Percentiles rank a stretch among this genome's conserved stretches.
Evolutionary conservation across 2,797 vertebrate genomes (phyloP).

Genomic region (Onychomys torridus): DNA sequence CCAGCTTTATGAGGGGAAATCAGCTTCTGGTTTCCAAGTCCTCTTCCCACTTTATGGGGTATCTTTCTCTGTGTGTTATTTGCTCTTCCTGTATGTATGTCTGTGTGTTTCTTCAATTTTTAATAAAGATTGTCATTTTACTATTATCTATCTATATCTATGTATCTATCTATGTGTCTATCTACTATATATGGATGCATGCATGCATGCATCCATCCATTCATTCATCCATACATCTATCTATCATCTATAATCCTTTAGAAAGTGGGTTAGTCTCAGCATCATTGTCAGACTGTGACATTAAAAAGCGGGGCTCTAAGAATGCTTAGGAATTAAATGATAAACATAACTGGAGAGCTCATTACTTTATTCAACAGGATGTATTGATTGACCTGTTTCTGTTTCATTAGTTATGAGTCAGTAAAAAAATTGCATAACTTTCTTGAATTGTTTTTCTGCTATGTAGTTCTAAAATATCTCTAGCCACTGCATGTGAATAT

Average conservation of each 20-base stretch:
- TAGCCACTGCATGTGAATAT: not conserved
- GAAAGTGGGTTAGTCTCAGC: not conserved
- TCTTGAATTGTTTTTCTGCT: constrained; percentile 8
- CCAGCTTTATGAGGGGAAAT: not conserved
- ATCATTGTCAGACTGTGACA: not conserved
- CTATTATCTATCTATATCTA: not conserved
- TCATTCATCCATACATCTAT: too few species aligned
- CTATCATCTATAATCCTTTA: not conserved
- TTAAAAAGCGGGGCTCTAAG: constrained; percentile 36
- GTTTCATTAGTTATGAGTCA: not conserved
- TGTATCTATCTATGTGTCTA: not conserved
- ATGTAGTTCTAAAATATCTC: not conserved
- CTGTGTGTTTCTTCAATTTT: not conserved
- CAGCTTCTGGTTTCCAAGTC: not conserved
- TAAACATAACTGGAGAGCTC: not conserved
- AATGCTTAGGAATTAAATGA: not conserved
- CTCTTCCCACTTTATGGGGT: not conserved
- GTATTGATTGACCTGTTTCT: not conserved
- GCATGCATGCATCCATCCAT: too few species aligned
- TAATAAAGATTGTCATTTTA: not conserved
- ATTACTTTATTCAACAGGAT: constrained; percentile 36
- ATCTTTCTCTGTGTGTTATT: not conserved
- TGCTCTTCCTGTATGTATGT: not conserved
- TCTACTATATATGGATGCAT: too few species aligned
- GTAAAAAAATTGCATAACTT: constrained; percentile 33